Evolutionary conservation across 2,113 vertebrate genomes (phyloP).

Genomic region (Lophura nycthemera): DNA sequence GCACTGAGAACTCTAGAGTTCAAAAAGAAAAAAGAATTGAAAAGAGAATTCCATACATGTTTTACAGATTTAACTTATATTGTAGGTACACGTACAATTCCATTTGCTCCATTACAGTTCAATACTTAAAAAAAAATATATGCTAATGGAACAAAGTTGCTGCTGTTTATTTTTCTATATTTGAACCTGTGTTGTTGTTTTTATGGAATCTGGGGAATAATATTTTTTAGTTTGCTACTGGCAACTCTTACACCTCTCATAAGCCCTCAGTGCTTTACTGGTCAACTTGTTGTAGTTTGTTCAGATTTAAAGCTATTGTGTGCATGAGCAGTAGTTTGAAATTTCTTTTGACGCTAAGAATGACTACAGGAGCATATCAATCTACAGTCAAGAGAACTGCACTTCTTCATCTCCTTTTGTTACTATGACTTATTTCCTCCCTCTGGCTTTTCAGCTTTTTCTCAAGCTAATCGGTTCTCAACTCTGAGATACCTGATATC

Average conservation of each 20-base stretch:
- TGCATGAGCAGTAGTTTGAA: background rate
- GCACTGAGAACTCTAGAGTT: background rate
- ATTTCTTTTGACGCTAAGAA: constrained; percentile 24
- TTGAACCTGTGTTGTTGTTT: background rate
- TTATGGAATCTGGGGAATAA: background rate
- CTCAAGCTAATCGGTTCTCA: constrained; percentile 76
- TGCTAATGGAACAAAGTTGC: background rate
- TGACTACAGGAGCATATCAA: constrained; percentile 46
- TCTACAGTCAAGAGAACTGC: constrained; percentile 17
- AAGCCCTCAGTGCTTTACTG: background rate
- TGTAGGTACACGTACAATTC: background rate
- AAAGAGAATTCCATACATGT: background rate
- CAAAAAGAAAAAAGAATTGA: background rate
- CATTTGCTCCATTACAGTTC: background rate
- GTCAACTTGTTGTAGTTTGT: background rate
- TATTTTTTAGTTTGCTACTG: background rate
- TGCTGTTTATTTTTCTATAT: background rate
- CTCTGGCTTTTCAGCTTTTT: constrained; percentile 74
- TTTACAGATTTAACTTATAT: background rate
- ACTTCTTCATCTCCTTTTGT: constrained; percentile 53
- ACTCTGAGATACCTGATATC: constrained; percentile 58
- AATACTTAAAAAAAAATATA: background rate
- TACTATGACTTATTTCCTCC: constrained; percentile 75
- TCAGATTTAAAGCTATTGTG: background rate
- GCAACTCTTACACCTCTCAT: background rate